Evolutionary conservation across 2,797 vertebrate genomes (phyloP), one percentile per base, ranked within the genome.

Genomic region (Merluccius polli): DNA sequence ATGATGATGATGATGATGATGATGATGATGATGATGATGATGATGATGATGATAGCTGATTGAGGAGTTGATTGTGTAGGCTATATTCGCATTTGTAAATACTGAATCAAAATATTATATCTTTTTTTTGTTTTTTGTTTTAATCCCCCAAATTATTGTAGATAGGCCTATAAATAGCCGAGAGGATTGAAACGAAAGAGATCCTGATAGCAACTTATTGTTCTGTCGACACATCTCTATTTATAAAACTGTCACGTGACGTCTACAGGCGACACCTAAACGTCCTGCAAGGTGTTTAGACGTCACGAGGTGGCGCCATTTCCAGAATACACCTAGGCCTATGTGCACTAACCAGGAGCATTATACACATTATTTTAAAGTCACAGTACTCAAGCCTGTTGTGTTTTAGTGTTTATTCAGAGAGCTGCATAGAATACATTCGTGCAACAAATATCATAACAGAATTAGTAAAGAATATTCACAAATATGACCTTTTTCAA

Each of bases 331-430:
- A n/a, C n/a, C n/a, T n/a, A n/a, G 44, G 44, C 44, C 48, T 52
- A 8, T 9, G 24, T 48, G 41, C 48, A 21, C 48, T 21, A n/a
- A n/a, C 15, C 1, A 21, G 4, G 18, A 18, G 44, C 52, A 59
- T 3, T 38, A 24, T 18, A 63, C n/a, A 6, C 52, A 2, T 63
- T 10, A 63, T 18, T 9, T 24, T 18, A 63, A 63, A 69, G 24
- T 68, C 15, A 69, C n/a, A 65, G 59, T 65, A 65, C 4, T 69
- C 27, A 29, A 69, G 30, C 5, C 31, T 32, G 30, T 8, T 69
- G 67, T 85, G 31, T 72, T 24, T 75, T 27, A 70, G 71, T 71
- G 38, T 93, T 92, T 93, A 92, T 92, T 92, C 76, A 81, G 85
- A 83, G 75, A 70, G 79, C 74, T 70, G 73, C 79, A 83, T 65